Evolutionary conservation across 2,888 invertebrate species (phyloP).

Genomic region (Caenorhabditis parvicauda): DNA sequence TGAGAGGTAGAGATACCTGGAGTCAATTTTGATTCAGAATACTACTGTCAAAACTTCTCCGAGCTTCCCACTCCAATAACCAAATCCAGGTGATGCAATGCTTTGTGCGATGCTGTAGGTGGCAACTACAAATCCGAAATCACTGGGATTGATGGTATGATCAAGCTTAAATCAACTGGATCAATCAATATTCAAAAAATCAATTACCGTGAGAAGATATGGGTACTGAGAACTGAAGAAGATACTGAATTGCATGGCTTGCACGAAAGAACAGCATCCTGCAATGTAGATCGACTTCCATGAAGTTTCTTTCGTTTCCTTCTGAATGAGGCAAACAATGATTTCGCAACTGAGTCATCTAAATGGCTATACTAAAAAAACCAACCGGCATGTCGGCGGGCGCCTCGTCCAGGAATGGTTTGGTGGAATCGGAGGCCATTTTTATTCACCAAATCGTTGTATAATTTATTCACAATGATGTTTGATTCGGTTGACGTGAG

Average conservation of each 20-base stretch:
- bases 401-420: no score
- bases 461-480: constrained; percentile 5
- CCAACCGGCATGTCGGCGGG: constrained; percentile 20
- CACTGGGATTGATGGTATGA: constrained; percentile 26
- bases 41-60: constrained; percentile 19
- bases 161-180: constrained; percentile 26
- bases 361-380: not conserved
- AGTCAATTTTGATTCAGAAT: not conserved
- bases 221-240: constrained; percentile 44
- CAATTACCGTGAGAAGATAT: constrained; percentile 25
- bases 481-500: constrained; percentile 9
- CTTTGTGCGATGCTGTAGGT: constrained; percentile 35
- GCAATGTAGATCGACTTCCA: constrained; percentile 39
- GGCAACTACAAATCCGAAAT: constrained; percentile 33
- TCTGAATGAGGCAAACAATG: not conserved
- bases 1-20: constrained; percentile 22
- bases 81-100: constrained; percentile 29
- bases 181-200: not conserved
- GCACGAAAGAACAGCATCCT: constrained; percentile 31
- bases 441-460: constrained; percentile 18
- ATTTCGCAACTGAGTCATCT: not conserved
- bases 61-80: constrained; percentile 34
- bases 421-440: not conserved
- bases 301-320: constrained; percentile 21
- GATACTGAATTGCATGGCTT: constrained; percentile 37